These are phyloP conservation scores for Chloroceryle aenea DNA, from an alignment of 2,113 vertebrate species.

Conservation along the genomic window DNA sequence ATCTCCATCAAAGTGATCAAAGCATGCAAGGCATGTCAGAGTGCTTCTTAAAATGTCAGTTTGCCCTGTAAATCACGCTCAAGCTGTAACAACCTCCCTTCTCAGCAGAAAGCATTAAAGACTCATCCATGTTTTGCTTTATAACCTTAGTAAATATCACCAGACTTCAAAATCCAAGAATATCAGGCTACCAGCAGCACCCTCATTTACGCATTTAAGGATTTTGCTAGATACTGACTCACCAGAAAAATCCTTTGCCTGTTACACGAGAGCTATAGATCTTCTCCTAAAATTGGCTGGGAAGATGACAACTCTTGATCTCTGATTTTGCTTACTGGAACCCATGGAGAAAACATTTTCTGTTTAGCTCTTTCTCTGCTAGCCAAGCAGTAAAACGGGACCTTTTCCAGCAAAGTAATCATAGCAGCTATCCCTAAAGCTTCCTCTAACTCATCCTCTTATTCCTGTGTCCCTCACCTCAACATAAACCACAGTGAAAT, in stretches of 20 bases:
- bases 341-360: background rate
- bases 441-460: background rate
- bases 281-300: background rate
- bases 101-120: background rate
- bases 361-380: background rate
- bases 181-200: background rate
- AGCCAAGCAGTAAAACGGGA: background rate
- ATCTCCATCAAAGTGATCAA: background rate
- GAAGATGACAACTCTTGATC: background rate
- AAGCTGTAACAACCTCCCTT: background rate
- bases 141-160: constrained; percentile 7
- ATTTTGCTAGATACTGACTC: background rate
- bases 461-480: background rate
- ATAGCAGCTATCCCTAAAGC: background rate
- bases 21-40: background rate
- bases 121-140: background rate
- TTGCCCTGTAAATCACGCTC: background rate
- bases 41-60: constrained; percentile 10
- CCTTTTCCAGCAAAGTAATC: background rate
- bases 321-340: background rate
- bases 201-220: background rate
- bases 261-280: background rate
- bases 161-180: background rate
- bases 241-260: background rate
- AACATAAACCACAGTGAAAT: background rate